Base-by-base conservation (phyloP, 2,888 invertebrate genomes). In the Phortica magna region DNA sequence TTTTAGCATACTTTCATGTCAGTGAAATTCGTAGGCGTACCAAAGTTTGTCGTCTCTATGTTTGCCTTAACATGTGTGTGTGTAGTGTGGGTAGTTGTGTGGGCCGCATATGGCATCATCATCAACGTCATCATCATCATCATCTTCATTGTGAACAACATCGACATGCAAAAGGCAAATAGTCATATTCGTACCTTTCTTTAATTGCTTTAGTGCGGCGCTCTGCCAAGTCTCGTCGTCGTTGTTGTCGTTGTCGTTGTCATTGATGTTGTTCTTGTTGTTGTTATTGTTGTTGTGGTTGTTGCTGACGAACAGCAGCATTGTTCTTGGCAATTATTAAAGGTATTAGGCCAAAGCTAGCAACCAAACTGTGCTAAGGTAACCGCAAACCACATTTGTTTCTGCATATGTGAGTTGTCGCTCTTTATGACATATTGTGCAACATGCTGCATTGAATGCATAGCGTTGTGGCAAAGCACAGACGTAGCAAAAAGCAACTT, bases 1-100 rank as follows among this genome's bases (percentile, higher is more conserved):
- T n/a, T 48, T 48, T 83, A 79, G 59, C 80, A 81, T 79, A 73
- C 78, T 80, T 67, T 76, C 76, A 72, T 22, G 31, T 31, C 31
- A 31, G 31, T 31, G 31, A 31, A 31, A 31, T 31, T 68, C 14
- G 43, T 31, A 19, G 48, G 48, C 48, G 14, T 48, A 2, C 48
- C 9, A 14, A 48, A 48, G 48, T 48, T 12, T 48, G 48, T 48
- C 31, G 31, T 31, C 31, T 31, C 31, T 31, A 31, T 31, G 31
- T 31, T 31, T 31, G 5, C 31, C 31, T 31, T n/a, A n/a, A n/a
- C n/a, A 31, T 31, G 48, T 10, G 0, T 43, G 55, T 43, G 64
- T 64, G 42, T 64, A 22, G 39, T 64, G 73, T 64, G 22, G 17
- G 43, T 42, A 14, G 48, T 14, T 48, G 48, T 14, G 48, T 48